Base-by-base conservation (phyloP, 2,113 vertebrate species). In the Nematolebias whitei region DNA sequence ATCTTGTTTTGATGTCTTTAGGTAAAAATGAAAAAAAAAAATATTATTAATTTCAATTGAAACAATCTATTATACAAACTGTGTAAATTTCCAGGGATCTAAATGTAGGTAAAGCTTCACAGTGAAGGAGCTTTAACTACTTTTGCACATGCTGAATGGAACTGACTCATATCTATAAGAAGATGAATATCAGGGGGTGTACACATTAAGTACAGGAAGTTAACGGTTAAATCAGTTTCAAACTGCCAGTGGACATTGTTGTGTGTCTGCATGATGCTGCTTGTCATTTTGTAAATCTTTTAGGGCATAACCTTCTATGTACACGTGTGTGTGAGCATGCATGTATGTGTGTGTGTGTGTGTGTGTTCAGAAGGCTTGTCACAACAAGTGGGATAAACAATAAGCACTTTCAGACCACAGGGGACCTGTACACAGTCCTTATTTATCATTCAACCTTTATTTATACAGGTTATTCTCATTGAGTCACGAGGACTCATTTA, bases 341-440 rank as follows among this genome's bases (percentile, higher is more conserved):
- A 35, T 43, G 50, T 64, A 51, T 74, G 74, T 64, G 64, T 52
- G 72, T 38, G 51, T 40, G 26, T 59, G 40, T 43, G 50, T 64
- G 55, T 74, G 74, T 69, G 72, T 39, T 85, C 44, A 48, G 63
- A 64, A 67, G 82, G 71, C 55, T 53, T 72, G 73, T 79, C 51
- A 55, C 76, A 35, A 79, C 55, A 55, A 64, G 41, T 63, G 76
- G 82, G 78, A 78, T 85, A 84, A 88, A 79, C 71, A 72, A 79
- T 68, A 39, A 82, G 71, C 84, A 82, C 88, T 89, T 89, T 87
- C 23, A 40, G 64, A 68, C 76, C 32, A 35, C 32, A 35, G 32
- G 32, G 9, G 32, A 10, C 32, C 32, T 35, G 32, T 35, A 4
- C 32, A 10, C 32, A 35, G 32, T 35, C 32, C 32, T 35, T 35